Conservation (phyloP, 2,888 invertebrate species). For the Crossocerus cetratus region DNA sequence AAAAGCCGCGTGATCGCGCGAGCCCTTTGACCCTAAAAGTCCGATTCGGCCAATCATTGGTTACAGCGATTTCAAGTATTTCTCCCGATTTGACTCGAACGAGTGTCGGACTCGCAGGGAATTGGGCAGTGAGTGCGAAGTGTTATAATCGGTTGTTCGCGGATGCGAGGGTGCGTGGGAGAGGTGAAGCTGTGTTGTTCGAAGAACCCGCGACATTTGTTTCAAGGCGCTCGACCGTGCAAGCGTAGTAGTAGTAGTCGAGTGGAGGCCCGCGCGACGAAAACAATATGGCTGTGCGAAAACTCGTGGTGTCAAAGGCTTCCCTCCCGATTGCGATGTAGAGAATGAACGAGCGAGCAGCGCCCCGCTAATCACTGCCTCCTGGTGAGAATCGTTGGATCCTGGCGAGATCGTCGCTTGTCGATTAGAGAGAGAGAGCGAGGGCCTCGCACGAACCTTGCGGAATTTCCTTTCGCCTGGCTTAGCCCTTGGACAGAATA, state of each 20-base stretch:
- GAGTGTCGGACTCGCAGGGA: too few species aligned
- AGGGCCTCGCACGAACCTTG: slow-evolving; percentile 80
- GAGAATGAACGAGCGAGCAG: slow-evolving; percentile 12
- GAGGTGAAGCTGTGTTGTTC: slow-evolving; percentile 22
- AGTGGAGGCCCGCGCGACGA: slow-evolving; percentile 39
- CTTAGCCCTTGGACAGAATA: slow-evolving; percentile 93
- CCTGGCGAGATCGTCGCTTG: too few species aligned
- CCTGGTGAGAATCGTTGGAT: too few species aligned
- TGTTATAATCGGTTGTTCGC: too few species aligned
- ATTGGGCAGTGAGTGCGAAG: too few species aligned
- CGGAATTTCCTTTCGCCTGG: slow-evolving; percentile 90
- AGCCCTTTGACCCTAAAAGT: too few species aligned
- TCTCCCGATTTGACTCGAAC: too few species aligned
- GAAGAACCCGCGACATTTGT: slow-evolving; percentile 42
- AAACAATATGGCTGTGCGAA: slow-evolving; percentile 68
- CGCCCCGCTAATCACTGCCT: not conserved
- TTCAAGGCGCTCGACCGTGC: slow-evolving; percentile 15
- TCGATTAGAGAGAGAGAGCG: too few species aligned
- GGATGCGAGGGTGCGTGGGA: too few species aligned
- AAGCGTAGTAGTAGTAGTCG: slow-evolving; percentile 28
- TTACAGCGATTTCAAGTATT: too few species aligned
- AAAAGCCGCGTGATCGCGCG: too few species aligned
- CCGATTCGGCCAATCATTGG: too few species aligned
- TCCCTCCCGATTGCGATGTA: slow-evolving; percentile 32
- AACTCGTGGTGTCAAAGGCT: slow-evolving; percentile 60